Base-by-base conservation (phyloP, 2,888 invertebrate species). In the Scelioninae gen. 2 region DNA sequence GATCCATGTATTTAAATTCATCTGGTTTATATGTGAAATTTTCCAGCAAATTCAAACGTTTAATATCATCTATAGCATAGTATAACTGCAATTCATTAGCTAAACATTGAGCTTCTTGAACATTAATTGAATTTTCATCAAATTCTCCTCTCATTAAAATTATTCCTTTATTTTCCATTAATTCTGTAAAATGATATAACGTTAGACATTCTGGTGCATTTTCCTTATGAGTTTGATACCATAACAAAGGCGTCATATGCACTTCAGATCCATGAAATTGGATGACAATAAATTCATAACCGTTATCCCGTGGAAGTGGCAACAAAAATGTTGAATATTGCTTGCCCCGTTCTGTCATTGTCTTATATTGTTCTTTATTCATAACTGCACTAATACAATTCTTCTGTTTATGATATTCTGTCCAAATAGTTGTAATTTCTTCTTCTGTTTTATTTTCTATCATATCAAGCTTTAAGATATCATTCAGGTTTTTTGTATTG, bases 141-240 rank as follows among this genome's bases (percentile, higher is more conserved):
- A 91, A 96, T 85, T 96, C 95, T 11, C 96, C 96, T 37, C 92
- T 89, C 94, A 96, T 94, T 33, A 96, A 87, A 9, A 96, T 90
- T 39, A 96, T 88, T 2, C 91, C 92, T 83, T 94, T 94, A 41
- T 89, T 88, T 5, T 89, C 88, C 76, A 87, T 86, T 1, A 94
- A 88, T 82, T 96, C 96, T 0, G 91, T 90, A 80, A 93, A 96
- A 85, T 95, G 93, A 1, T 91, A 89, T 81, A 96, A 88, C 1
- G 92, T 93, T 19, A 96, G 87, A 83, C 95, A 95, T 84, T 95
- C 95, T 0, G 96, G 95, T 0, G 96, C 94, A 87, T 95, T 95
- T 86, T 95, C 96, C 81, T 93, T 92, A 81, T 95, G 94, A 0
- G 93, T 90, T 89, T 96, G 96, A 85, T 92, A 96, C 80, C 94